A percentile compares a stretch with the other conserved stretches of the same genome.
Evolutionary conservation across 30 jellyfish, hydroid and myxozoan species (phyloP).

Genomic region (Catostylus mosaicus): DNA sequence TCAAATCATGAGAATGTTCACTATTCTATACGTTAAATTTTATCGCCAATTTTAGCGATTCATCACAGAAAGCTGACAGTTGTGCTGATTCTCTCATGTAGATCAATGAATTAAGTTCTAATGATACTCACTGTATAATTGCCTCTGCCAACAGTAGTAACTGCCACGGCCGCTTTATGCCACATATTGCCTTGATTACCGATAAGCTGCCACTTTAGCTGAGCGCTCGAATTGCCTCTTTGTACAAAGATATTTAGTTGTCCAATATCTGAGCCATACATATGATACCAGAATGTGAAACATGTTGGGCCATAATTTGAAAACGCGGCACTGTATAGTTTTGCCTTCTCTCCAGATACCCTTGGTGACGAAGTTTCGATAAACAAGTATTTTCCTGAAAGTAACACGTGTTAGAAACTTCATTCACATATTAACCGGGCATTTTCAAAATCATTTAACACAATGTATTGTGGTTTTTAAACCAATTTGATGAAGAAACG

Average conservation of each 20-base stretch:
- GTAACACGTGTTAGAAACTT: neutral
- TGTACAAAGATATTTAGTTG: neutral
- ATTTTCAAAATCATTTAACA: no score
- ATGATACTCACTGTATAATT: neutral
- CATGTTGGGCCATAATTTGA: neutral
- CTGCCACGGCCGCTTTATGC: neutral
- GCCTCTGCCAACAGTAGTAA: neutral
- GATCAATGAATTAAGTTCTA: no score
- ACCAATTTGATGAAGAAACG: no score
- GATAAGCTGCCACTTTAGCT: neutral
- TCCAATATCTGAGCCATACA: neutral
- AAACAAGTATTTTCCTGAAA: neutral
- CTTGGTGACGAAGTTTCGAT: neutral
- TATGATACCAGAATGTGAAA: neutral
- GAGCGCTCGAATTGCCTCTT: neutral
- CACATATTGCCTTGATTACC: neutral
- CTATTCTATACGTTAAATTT: no score
- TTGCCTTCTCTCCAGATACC: neutral
- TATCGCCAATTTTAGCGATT: no score
- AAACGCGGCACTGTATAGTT: neutral
- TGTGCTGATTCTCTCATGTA: no score
- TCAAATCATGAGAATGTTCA: no score
- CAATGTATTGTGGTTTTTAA: no score
- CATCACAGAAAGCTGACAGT: no score
- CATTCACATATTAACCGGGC: no score